phyloP scores from a whole-genome alignment of 2,113 vertebrate genomes.

The Odocoileus hemionus region DNA sequence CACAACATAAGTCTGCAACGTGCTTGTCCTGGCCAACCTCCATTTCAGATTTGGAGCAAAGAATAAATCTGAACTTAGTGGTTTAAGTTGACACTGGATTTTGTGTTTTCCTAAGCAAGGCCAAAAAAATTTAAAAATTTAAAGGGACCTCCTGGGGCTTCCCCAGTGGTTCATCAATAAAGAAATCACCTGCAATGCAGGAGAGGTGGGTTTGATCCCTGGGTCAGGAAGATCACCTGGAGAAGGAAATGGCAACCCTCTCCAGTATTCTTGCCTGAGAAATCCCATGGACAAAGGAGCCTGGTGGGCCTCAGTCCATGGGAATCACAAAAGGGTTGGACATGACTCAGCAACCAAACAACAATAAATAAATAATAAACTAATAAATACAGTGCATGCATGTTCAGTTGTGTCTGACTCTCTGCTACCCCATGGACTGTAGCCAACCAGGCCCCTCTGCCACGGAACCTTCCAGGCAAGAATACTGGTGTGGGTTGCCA shows the following conservation, averaged over 20 bases:
- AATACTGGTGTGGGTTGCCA: background rate
- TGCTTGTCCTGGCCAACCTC: background rate
- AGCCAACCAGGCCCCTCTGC: background rate
- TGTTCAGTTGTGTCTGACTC: background rate
- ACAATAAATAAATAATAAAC: background rate
- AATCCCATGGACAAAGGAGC: background rate
- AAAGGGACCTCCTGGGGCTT: background rate
- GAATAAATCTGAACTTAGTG: background rate
- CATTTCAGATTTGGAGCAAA: conserved; percentile 6
- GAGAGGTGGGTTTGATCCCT: background rate
- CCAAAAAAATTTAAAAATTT: background rate
- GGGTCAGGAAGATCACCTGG: background rate
- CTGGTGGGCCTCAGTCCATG: background rate
- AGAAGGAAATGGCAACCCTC: background rate
- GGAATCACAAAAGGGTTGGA: background rate
- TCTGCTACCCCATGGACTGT: background rate
- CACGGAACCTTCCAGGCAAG: background rate
- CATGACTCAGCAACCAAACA: background rate
- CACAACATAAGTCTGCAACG: background rate
- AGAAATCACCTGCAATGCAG: background rate
- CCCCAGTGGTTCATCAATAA: background rate
- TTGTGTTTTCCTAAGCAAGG: background rate
- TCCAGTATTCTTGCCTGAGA: background rate
- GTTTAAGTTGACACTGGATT: background rate
- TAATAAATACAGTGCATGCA: background rate